Percentiles rank a stretch among this genome's conserved stretches.
These are phyloP conservation scores for Ianthella basta DNA, from an alignment of 37 sponge, comb jelly and placozoan genomes.

Conservation along the genomic window DNA sequence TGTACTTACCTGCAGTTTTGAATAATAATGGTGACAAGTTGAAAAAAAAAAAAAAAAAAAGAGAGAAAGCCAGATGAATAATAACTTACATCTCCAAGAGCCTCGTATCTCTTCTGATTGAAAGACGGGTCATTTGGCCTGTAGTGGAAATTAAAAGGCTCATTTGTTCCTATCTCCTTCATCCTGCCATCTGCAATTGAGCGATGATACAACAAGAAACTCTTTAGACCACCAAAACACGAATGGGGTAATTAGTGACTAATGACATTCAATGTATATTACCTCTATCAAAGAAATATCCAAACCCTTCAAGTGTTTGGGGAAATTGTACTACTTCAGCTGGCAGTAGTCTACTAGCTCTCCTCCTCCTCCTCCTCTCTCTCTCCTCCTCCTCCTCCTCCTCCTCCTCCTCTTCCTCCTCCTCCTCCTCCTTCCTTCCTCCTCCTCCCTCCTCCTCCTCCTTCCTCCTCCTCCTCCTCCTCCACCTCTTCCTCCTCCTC, in stretches of 20 bases:
- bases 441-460: neutral
- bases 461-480: neutral
- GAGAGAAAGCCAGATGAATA: no score
- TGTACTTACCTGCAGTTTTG: no score
- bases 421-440: neutral
- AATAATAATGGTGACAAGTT: no score
- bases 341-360: no score
- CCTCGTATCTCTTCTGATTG: slow-evolving; percentile 84
- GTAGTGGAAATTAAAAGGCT: slow-evolving; percentile 68
- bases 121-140: slow-evolving; percentile 34
- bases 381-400: neutral
- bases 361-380: neutral
- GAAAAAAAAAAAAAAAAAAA: no score
- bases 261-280: neutral
- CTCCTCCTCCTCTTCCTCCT: neutral
- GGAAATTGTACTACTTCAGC: no score
- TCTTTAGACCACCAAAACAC: neutral
- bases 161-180: slow-evolving; percentile 50
- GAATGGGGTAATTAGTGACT: neutral
- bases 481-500: neutral
- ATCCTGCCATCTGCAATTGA: slow-evolving; percentile 58
- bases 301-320: slow-evolving; percentile 66
- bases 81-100: slow-evolving; percentile 88
- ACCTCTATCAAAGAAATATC: slow-evolving; percentile 67
- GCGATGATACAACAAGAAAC: neutral